Percentiles rank a stretch among this genome's conserved stretches.
Evolutionary conservation across 2,797 vertebrate species (phyloP).

Genomic region (Lutjanus argentimaculatus): DNA sequence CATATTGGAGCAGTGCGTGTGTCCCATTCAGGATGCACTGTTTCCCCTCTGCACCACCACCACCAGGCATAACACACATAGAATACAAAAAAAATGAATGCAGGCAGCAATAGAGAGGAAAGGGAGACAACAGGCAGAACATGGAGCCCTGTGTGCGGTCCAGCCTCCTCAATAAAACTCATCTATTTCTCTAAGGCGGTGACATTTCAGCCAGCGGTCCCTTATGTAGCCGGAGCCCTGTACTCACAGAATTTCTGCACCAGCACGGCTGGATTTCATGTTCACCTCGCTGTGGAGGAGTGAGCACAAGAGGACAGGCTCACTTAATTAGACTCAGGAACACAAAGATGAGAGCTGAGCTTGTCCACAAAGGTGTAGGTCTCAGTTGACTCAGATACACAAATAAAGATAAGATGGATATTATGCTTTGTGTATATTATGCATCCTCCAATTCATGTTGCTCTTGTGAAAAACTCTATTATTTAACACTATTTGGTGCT

Average conservation of each 20-base stretch:
- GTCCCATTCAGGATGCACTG: slow-evolving; percentile 33
- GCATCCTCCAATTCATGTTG: neutral
- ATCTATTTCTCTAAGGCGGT: slow-evolving; percentile 37
- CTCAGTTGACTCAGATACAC: neutral
- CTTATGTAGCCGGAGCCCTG: slow-evolving; percentile 10
- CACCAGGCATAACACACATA: slow-evolving; percentile 11
- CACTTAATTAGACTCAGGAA: slow-evolving; percentile 23
- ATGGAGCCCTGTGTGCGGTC: slow-evolving; percentile 4
- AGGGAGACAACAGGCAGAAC: slow-evolving; percentile 15
- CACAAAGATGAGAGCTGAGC: neutral
- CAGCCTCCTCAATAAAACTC: slow-evolving; percentile 26
- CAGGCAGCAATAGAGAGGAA: slow-evolving; percentile 5
- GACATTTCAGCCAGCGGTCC: slow-evolving; percentile 41
- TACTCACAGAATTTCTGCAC: slow-evolving; percentile 16
- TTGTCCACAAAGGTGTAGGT: neutral
- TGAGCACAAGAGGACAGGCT: slow-evolving; percentile 6
- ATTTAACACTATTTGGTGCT: neutral
- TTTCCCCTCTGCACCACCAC: neutral
- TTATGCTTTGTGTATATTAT: neutral
- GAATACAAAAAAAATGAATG: slow-evolving; percentile 16
- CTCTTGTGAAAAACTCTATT: neutral
- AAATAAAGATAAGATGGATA: neutral
- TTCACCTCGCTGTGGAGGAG: slow-evolving; percentile 21
- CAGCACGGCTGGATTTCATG: slow-evolving; percentile 17
- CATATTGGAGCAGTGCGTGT: slow-evolving; percentile 22